Percentiles rank a stretch among this genome's conserved stretches.
Conservation (phyloP, 1,140 invertebrate species). For the Heliconius hewitsoni region DNA sequence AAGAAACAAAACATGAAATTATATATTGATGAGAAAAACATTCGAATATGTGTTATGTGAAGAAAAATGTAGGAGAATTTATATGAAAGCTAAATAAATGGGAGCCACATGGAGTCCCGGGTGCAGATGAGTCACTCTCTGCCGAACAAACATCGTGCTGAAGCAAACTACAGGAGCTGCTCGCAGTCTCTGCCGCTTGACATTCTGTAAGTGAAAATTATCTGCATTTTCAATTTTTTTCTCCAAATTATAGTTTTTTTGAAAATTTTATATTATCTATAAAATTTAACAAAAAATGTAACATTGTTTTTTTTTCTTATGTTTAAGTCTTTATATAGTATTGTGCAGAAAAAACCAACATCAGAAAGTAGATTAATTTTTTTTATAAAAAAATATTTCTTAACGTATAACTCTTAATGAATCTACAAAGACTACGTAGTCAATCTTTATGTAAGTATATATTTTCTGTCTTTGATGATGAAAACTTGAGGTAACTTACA, state of each 20-base stretch:
- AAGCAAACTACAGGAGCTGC: slow-evolving; percentile 75
- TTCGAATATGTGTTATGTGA: not conserved
- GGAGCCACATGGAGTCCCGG: slow-evolving; percentile 69
- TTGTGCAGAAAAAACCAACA: too few relatives aligned
- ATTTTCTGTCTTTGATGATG: too few relatives aligned
- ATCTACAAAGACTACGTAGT: too few relatives aligned
- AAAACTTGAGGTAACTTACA: too few relatives aligned
- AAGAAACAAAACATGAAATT: slow-evolving; percentile 13
- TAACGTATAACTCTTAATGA: too few relatives aligned
- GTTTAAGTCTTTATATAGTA: too few relatives aligned
- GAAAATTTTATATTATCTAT: not conserved
- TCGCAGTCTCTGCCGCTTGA: slow-evolving; percentile 78
- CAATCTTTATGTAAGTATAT: too few relatives aligned
- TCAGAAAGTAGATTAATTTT: too few relatives aligned
- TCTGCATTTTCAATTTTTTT: not conserved
- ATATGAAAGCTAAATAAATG: slow-evolving; percentile 49
- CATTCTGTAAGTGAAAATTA: slow-evolving; percentile 73
- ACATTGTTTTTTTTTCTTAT: too few relatives aligned
- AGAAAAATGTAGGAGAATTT: slow-evolving; percentile 23
- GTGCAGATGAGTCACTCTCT: slow-evolving; percentile 71
- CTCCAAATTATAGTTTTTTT: not conserved
- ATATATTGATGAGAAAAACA: not conserved
- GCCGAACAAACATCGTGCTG: slow-evolving; percentile 66
- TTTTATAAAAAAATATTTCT: too few relatives aligned
- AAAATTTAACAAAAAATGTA: too few relatives aligned